Evolutionary conservation across 1,140 invertebrate genomes (phyloP).

Genomic region (Hestina assimilis): DNA sequence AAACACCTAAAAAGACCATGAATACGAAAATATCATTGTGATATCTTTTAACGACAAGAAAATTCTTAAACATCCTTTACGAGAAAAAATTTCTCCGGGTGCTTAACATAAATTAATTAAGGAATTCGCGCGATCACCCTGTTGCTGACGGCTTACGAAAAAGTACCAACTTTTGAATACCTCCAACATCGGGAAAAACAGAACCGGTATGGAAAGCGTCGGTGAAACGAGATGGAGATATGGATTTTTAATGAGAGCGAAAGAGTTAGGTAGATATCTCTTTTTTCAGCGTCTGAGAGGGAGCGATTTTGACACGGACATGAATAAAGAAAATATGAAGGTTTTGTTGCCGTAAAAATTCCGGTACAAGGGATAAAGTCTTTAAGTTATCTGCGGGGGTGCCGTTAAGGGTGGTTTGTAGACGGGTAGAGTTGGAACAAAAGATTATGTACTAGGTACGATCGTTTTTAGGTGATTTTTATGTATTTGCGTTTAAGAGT

Average conservation of each 20-base stretch:
- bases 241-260: constrained; percentile 53
- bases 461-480: background rate
- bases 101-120: constrained; percentile 78
- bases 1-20: constrained; percentile 38
- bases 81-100: constrained; percentile 46
- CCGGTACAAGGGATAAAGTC: constrained; percentile 75
- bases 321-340: constrained; percentile 78
- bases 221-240: constrained; percentile 49
- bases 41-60: constrained; percentile 42
- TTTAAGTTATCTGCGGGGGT: constrained; percentile 74
- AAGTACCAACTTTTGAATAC: constrained; percentile 61
- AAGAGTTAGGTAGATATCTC: constrained; percentile 72
- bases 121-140: constrained; percentile 67
- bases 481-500: too few species aligned
- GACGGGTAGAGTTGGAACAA: constrained; percentile 37
- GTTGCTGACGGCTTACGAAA: constrained; percentile 60
- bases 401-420: constrained; percentile 50
- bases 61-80: constrained; percentile 62
- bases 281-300: constrained; percentile 59
- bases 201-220: constrained; percentile 62
- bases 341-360: constrained; percentile 78
- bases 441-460: constrained; percentile 7
- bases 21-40: constrained; percentile 47
- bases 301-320: constrained; percentile 74
- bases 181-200: constrained; percentile 68